These are phyloP conservation scores for Coptodon bakossiorum DNA, from an alignment of 2,113 vertebrate species.

Conservation along the genomic window DNA sequence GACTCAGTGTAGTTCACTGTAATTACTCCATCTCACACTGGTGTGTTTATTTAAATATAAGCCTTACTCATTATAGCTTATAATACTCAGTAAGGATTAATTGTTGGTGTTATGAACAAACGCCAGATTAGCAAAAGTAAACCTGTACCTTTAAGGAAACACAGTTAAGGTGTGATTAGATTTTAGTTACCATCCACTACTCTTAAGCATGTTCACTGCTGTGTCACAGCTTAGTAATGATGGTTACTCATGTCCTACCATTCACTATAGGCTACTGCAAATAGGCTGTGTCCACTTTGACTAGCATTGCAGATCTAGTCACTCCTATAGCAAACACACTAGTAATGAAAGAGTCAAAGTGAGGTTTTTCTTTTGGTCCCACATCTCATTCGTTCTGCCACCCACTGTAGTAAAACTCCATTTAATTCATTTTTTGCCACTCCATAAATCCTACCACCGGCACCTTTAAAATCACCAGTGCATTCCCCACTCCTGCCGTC, in stretches of 20 bases:
- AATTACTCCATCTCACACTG: not conserved
- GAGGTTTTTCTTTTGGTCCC: not conserved
- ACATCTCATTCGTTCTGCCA: slow-evolving; percentile 28
- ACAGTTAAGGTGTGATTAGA: not conserved
- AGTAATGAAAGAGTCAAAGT: not conserved
- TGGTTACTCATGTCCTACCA: not conserved
- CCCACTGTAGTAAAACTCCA: slow-evolving; percentile 41
- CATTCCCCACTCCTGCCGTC: slow-evolving; percentile 10
- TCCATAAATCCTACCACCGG: slow-evolving; percentile 29
- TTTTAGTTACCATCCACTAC: not conserved
- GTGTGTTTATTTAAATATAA: not conserved
- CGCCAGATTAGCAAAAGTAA: not conserved
- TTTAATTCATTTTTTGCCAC: slow-evolving; percentile 40
- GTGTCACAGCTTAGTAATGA: not conserved
- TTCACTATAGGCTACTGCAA: not conserved
- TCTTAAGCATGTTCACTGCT: not conserved
- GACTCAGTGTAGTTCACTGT: not conserved
- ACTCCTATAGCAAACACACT: not conserved
- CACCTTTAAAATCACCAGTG: slow-evolving; percentile 25
- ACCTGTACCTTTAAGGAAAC: not conserved
- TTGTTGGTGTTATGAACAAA: not conserved
- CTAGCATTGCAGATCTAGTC: not conserved
- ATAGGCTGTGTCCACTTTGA: not conserved
- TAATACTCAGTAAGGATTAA: not conserved
- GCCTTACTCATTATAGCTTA: not conserved